Base-by-base conservation (phyloP, 2,113 vertebrate species). In the Corythornis vintsioides region DNA sequence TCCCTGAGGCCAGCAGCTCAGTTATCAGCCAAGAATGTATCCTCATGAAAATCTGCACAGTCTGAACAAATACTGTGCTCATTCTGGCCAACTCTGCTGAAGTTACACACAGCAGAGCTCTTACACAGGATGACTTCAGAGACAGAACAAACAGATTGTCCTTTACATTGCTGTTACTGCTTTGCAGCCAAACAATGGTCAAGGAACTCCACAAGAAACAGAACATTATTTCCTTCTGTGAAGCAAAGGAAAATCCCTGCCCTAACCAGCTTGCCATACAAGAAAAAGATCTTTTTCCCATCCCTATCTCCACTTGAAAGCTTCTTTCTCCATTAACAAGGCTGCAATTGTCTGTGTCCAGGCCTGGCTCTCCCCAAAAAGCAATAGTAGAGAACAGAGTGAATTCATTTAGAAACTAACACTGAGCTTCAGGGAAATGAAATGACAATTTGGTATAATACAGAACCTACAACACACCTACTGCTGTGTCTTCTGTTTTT, bases 1-100 rank as follows among this genome's bases (percentile, higher is more conserved):
- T 89, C 90, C 85, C 88, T 72, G 60, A 86, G 75, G 88, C 60
- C 69, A 88, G 82, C 60, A 74, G 75, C 60, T 28, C 56, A 75
- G 55, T 52, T 63, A 73, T 67, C 60, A 33, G 92, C 86, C 92
- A 95, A 94, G 85, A 95, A 94, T 10, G 11, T 57, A 88, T 81
- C 76, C n/a, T 71, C 47, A 56, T 50, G 45, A 91, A 94, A 95
- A 91, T 66, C 22, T 74, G 56, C 42, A 60, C 0, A 83, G 76
- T 38, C 63, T 43, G 83, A 93, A 74, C 61, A 92, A 91, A 67
- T 61, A 40, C 26, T 43, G 65, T 3, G 6, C 35, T 80, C 69
- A 64, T 60, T 81, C 79, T 81, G 86, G 56, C 90, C 86, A 94
- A 53, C 1, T 52, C 19, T 22, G 29, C 57, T 74, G 0, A 88